These are phyloP conservation scores for Platycheirus albimanus DNA, from an alignment of 2,888 invertebrate genomes.

Conservation along the genomic window DNA sequence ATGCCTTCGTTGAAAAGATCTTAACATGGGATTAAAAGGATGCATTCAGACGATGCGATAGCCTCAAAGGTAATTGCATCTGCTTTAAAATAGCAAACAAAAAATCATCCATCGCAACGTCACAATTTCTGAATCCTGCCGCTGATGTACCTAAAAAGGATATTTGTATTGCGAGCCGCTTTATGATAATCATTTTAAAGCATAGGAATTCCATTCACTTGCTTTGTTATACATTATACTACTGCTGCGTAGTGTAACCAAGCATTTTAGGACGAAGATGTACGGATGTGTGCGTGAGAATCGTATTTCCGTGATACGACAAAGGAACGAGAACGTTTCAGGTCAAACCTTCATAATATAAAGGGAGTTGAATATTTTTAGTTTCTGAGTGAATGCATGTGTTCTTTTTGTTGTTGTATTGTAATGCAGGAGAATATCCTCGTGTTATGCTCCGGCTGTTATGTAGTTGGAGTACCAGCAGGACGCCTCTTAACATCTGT, in stretches of 20 bases:
- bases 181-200: slow-evolving; percentile 19
- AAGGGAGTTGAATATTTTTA: not conserved
- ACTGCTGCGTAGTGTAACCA: not conserved
- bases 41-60: slow-evolving; percentile 26
- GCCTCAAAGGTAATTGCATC: slow-evolving; percentile 53
- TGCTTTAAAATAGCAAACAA: slow-evolving; percentile 42
- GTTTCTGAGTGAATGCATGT: slow-evolving; percentile 7
- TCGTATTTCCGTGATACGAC: slow-evolving; percentile 54
- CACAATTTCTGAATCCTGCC: slow-evolving; percentile 31
- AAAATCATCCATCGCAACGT: slow-evolving; percentile 17
- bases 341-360: slow-evolving; percentile 7
- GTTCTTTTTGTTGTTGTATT: not conserved
- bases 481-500: slow-evolving; percentile 68
- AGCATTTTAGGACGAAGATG: not conserved
- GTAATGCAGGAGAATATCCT: slow-evolving; percentile 61
- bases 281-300: slow-evolving; percentile 56
- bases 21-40: slow-evolving; percentile 32
- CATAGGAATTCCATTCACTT: slow-evolving; percentile 64
- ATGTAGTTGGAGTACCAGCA: slow-evolving; percentile 57
- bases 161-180: slow-evolving; percentile 11
- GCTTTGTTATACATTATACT: slow-evolving; percentile 45
- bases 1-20: not conserved
- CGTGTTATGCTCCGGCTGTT: slow-evolving; percentile 71
- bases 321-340: slow-evolving; percentile 39
- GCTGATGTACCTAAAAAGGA: not conserved